Percentiles rank a stretch among this genome's conserved stretches.
Conservation (phyloP, 2,888 invertebrate genomes). For the Tetragonula carbonaria region DNA sequence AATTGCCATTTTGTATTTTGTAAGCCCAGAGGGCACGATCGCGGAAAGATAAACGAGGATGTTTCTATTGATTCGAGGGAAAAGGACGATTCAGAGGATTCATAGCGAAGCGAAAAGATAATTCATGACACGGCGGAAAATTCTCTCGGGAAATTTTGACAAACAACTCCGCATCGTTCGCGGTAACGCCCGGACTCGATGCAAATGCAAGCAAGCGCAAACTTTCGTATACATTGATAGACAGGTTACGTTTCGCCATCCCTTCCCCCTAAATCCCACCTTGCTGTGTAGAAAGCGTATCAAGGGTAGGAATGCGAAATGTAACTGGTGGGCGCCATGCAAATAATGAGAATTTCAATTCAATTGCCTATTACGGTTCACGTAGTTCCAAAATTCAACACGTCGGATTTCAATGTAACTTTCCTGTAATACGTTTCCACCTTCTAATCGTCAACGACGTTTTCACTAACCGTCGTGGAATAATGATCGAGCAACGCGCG, state of each 20-base stretch:
- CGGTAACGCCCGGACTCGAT: constrained; percentile 56
- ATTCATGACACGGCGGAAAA: constrained; percentile 60
- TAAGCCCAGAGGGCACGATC: not conserved
- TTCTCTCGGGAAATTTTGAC: constrained; percentile 72
- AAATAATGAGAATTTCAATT: constrained; percentile 58
- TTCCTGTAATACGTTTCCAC: constrained; percentile 9
- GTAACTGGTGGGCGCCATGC: constrained; percentile 33
- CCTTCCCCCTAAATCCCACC: not conserved
- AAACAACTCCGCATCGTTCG: constrained; percentile 63
- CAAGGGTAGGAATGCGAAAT: constrained; percentile 51
- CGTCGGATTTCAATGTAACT: constrained; percentile 23
- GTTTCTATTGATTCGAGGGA: constrained; percentile 16
- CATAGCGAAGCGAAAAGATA: constrained; percentile 61
- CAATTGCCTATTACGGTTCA: constrained; percentile 40
- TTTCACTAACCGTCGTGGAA: not conserved
- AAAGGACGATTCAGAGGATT: constrained; percentile 41
- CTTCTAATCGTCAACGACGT: not conserved
- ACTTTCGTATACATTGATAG: constrained; percentile 64
- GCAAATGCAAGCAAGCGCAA: constrained; percentile 65
- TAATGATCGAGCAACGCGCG: not conserved
- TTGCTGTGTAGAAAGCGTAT: constrained; percentile 36
- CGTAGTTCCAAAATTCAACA: constrained; percentile 8
- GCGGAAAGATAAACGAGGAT: constrained; percentile 25
- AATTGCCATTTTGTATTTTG: not conserved
- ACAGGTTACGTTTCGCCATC: constrained; percentile 50